These are phyloP conservation scores for Vombatus ursinus DNA, from an alignment of 2,113 vertebrate genomes.

Conservation along the genomic window DNA sequence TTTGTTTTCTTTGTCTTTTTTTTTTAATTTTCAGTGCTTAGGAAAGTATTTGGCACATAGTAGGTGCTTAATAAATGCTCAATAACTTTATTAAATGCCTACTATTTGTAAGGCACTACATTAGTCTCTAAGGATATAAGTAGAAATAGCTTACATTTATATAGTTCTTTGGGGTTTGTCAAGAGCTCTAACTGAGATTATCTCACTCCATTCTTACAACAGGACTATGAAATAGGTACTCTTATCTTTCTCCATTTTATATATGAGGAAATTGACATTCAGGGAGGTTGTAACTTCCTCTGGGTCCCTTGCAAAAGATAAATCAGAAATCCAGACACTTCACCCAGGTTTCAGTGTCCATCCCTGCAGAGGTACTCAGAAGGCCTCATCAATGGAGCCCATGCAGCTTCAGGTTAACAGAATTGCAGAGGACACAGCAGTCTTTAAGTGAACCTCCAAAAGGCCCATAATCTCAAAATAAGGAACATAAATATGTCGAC, in stretches of 20 bases:
- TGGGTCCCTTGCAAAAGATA: background rate
- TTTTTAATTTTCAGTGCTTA: too few relatives aligned
- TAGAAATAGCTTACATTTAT: too few relatives aligned
- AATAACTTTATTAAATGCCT: too few relatives aligned
- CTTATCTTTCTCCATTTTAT: background rate
- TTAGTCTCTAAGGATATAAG: too few relatives aligned
- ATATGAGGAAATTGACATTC: background rate
- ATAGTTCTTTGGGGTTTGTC: too few relatives aligned
- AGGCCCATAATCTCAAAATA: constrained; percentile 91
- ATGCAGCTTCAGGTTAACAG: constrained; percentile 89
- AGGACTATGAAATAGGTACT: background rate
- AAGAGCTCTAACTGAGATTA: background rate
- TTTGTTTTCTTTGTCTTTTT: too few relatives aligned
- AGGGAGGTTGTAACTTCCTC: background rate
- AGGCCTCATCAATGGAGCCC: constrained; percentile 92
- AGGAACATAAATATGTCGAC: constrained; percentile 93
- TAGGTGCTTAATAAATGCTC: too few relatives aligned
- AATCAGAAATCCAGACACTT: background rate
- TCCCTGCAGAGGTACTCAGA: constrained; percentile 91
- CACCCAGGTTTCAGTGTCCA: constrained; percentile 88
- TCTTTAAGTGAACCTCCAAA: constrained; percentile 83
- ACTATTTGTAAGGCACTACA: too few relatives aligned
- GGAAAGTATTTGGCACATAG: too few relatives aligned
- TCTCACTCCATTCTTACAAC: background rate
- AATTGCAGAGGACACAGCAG: constrained; percentile 85